Percentiles rank a stretch among this genome's conserved stretches.
Conservation (phyloP, 2,797 vertebrate species). For the Tenualosa ilisha region DNA sequence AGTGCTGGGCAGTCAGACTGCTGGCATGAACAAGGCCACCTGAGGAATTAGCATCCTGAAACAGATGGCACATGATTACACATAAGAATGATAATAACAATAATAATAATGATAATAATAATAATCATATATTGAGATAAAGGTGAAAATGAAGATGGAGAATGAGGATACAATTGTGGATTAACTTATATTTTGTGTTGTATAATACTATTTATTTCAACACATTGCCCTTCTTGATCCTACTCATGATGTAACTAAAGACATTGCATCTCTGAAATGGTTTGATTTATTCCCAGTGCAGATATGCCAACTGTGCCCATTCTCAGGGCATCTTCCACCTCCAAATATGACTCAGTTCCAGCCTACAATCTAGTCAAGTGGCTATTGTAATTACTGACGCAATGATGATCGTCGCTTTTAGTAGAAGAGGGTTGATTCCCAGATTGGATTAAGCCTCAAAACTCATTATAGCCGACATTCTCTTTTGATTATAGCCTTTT, state of each 20-base stretch:
- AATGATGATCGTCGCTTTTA: neutral
- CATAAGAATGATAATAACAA: neutral
- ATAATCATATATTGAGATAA: too few species aligned
- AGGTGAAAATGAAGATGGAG: too few species aligned
- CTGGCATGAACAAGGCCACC: neutral
- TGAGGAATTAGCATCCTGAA: neutral
- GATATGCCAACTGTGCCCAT: slow-evolving; percentile 3
- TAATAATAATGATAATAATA: neutral
- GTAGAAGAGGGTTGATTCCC: neutral
- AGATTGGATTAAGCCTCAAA: neutral
- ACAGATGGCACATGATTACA: neutral
- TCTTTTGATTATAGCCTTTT: neutral
- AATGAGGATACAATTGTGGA: neutral
- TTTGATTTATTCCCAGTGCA: neutral
- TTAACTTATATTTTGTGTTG: neutral
- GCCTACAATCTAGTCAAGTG: slow-evolving; percentile 50
- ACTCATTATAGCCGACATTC: neutral
- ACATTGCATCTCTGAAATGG: neutral
- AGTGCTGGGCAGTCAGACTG: neutral
- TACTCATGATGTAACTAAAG: neutral
- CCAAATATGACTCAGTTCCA: slow-evolving; percentile 38
- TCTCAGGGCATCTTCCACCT: slow-evolving; percentile 13
- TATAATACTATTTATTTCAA: neutral
- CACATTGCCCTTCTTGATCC: neutral
- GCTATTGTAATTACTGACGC: slow-evolving; percentile 53